Conservation (phyloP, 2,888 invertebrate species). For the Sinodicranocentrus sp. region DNA sequence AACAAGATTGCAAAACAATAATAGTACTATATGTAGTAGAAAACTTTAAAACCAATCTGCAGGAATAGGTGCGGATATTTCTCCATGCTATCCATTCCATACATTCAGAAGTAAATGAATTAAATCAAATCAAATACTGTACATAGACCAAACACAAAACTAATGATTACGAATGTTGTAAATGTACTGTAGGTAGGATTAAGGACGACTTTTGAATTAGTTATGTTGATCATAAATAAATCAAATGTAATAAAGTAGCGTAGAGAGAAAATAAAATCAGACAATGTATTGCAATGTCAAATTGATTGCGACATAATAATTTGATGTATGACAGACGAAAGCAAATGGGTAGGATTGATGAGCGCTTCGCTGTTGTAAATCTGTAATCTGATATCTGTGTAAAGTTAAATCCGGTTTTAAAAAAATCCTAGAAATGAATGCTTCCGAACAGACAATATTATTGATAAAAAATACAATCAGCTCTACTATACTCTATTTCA, state of each 20-base stretch:
- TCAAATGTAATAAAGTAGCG: neutral
- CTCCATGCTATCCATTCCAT: constrained; percentile 70
- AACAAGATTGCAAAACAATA: constrained; percentile 1
- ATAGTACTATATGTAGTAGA: neutral
- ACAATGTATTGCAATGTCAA: constrained; percentile 1
- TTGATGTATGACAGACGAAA: too few relatives aligned
- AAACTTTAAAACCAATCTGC: constrained; percentile 31
- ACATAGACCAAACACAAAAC: constrained; percentile 25
- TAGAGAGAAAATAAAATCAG: constrained; percentile 9
- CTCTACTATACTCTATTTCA: constrained; percentile 5
- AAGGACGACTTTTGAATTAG: constrained; percentile 20
- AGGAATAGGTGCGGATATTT: constrained; percentile 62
- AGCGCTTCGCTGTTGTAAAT: neutral
- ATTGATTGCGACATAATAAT: neutral
- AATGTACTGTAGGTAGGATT: neutral
- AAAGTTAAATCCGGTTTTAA: neutral
- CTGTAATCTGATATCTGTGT: neutral
- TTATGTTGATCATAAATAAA: constrained; percentile 64
- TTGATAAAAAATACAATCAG: constrained; percentile 16
- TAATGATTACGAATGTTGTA: neutral
- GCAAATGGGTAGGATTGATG: too few relatives aligned
- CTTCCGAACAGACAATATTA: constrained; percentile 18
- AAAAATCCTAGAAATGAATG: constrained; percentile 1
- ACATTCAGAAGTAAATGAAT: constrained; percentile 10
- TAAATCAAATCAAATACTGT: constrained; percentile 32